phyloP scores from a whole-genome alignment of 2,888 invertebrate genomes.

The Pollenia griseotomentosa region DNA sequence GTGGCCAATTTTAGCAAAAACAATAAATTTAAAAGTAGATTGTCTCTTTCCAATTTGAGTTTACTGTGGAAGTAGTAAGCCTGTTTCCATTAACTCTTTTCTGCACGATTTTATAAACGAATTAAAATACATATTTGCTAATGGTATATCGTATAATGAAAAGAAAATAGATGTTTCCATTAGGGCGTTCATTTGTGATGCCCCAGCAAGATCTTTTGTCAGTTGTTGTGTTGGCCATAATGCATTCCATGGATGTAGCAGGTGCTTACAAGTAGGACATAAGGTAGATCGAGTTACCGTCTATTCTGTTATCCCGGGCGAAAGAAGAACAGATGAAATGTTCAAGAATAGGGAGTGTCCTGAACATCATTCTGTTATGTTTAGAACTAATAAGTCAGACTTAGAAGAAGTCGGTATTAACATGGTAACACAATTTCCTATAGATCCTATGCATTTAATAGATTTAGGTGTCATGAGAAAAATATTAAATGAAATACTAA shows the following conservation, averaged over 20 bases:
- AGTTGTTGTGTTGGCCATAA: neutral
- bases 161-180: no score
- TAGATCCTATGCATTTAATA: conserved; percentile 1
- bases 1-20: no score
- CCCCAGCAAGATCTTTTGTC: neutral
- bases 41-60: no score
- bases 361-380: neutral
- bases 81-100: no score
- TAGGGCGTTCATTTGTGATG: conserved; percentile 14
- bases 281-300: neutral
- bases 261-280: neutral
- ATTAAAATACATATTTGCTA: no score
- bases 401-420: neutral
- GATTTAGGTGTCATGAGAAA: conserved; percentile 12
- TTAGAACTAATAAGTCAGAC: neutral
- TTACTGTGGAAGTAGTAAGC: no score
- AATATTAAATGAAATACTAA: conserved; percentile 8
- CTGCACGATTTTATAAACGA: no score
- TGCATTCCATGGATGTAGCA: conserved; percentile 1
- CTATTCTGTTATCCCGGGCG: neutral
- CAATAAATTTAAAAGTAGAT: no score
- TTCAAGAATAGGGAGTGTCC: neutral
- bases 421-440: no score
- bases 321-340: neutral
- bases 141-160: no score